Percentiles rank a stretch among this genome's conserved stretches.
phyloP scores from a whole-genome alignment of 2,888 invertebrate species.

The Vannuccia rotundouncinata region DNA sequence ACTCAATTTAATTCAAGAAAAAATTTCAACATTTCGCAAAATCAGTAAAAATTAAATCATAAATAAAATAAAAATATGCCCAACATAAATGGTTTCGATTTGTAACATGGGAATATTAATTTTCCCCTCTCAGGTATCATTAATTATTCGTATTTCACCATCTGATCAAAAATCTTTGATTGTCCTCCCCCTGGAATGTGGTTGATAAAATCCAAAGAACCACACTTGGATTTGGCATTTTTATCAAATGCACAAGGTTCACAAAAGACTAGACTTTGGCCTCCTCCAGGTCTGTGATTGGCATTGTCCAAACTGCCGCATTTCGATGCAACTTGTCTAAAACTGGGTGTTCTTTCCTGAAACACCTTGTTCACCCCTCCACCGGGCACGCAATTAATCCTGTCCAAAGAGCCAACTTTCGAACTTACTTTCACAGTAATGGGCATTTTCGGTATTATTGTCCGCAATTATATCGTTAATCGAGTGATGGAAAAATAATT shows the following conservation, averaged over 20 bases:
- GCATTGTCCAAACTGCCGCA: neutral
- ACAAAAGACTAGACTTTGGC: neutral
- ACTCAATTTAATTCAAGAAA: too few species aligned
- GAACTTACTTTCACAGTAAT: too few species aligned
- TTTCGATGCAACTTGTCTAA: neutral
- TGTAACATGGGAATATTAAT: too few species aligned
- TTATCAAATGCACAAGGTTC: neutral
- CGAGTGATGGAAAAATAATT: too few species aligned
- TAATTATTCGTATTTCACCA: conserved; percentile 22
- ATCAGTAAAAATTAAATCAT: too few species aligned
- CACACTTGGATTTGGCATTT: neutral
- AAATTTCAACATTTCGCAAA: too few species aligned
- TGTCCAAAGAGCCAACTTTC: conserved; percentile 21
- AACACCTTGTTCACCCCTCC: conserved; percentile 15
- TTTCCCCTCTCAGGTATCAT: too few species aligned
- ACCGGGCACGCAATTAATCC: neutral
- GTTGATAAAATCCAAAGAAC: neutral
- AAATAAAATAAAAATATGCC: too few species aligned
- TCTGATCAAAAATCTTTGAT: neutral
- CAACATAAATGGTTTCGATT: too few species aligned
- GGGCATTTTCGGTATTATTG: too few species aligned
- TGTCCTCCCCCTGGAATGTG: conserved; percentile 12
- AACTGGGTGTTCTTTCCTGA: neutral
- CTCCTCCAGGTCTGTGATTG: neutral
- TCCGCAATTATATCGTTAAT: too few species aligned